phyloP scores from a whole-genome alignment of 37 sponge, comb jelly and placozoan species.

The Diacarnus erythraeanus region DNA sequence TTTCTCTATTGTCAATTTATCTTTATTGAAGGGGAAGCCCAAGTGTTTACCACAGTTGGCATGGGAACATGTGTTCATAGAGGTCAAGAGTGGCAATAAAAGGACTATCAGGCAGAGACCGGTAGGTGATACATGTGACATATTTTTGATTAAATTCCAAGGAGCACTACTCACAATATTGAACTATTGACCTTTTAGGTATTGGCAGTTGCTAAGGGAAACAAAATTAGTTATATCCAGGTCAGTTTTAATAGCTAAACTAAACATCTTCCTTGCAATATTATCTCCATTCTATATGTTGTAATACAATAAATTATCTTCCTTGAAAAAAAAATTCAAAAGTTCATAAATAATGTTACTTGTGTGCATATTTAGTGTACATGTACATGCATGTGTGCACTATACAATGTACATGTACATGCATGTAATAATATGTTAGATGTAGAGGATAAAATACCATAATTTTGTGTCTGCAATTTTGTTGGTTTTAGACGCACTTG shows the following conservation, averaged over 20 bases:
- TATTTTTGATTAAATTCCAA: background rate
- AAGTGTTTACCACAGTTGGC: slow-evolving; percentile 65
- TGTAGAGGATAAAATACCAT: no score
- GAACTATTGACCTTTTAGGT: slow-evolving; percentile 43
- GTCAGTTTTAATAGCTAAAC: slow-evolving; percentile 14
- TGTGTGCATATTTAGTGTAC: background rate
- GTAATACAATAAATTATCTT: no score
- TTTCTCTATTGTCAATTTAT: no score
- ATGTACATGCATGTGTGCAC: no score
- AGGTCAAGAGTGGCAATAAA: slow-evolving; percentile 25
- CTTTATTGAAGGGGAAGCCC: slow-evolving; percentile 45
- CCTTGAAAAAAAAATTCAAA: no score
- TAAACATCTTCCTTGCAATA: no score
- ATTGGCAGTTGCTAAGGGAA: slow-evolving; percentile 60
- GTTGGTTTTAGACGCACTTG: no score
- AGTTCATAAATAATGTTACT: no score
- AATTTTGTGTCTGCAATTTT: no score
- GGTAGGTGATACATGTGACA: background rate
- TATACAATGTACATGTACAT: no score
- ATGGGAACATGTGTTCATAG: slow-evolving; percentile 62
- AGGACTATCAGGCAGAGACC: background rate
- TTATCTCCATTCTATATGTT: no score
- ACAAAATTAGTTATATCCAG: slow-evolving; percentile 58
- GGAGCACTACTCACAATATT: background rate
- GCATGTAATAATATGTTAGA: no score